These are phyloP conservation scores for Cecidostiba fungosa DNA, from an alignment of 2,888 invertebrate species.

Conservation along the genomic window DNA sequence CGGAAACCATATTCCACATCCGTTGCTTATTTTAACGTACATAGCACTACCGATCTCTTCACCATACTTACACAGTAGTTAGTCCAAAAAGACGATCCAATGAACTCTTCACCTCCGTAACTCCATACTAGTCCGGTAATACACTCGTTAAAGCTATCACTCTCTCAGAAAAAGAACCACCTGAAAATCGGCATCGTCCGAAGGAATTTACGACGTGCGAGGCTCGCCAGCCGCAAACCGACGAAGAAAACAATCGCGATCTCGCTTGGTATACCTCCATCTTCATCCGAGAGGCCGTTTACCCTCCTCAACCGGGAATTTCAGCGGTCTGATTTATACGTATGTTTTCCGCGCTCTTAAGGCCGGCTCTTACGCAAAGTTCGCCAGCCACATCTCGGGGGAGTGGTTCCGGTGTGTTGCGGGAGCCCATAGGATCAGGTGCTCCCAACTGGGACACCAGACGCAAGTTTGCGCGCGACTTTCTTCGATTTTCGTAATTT, in stretches of 20 bases:
- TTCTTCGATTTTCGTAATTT: not conserved
- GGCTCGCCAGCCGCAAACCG: not conserved
- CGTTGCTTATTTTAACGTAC: not conserved
- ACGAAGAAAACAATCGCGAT: conserved; percentile 37
- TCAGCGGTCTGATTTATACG: conserved; percentile 73
- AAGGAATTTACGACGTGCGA: conserved; percentile 41
- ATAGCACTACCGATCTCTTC: not conserved
- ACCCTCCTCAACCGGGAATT: conserved; percentile 59
- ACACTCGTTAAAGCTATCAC: not conserved
- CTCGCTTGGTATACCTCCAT: not conserved
- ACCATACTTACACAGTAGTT: too few species aligned
- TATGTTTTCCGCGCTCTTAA: conserved; percentile 68
- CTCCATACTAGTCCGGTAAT: too few species aligned
- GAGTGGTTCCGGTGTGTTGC: conserved; percentile 28
- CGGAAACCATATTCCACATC: not conserved
- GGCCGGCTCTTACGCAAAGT: conserved; percentile 19
- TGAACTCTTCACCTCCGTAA: not conserved
- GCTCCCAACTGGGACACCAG: not conserved
- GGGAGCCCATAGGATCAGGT: conserved; percentile 25
- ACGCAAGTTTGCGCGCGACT: not conserved
- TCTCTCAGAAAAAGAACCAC: not conserved
- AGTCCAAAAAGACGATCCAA: not conserved
- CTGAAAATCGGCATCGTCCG: not conserved
- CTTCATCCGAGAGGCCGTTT: conserved; percentile 35
- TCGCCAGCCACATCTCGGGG: conserved; percentile 15